Evolutionary conservation across 2,797 vertebrate genomes (phyloP).

Genomic region (Spinibarbus caldwelli): DNA sequence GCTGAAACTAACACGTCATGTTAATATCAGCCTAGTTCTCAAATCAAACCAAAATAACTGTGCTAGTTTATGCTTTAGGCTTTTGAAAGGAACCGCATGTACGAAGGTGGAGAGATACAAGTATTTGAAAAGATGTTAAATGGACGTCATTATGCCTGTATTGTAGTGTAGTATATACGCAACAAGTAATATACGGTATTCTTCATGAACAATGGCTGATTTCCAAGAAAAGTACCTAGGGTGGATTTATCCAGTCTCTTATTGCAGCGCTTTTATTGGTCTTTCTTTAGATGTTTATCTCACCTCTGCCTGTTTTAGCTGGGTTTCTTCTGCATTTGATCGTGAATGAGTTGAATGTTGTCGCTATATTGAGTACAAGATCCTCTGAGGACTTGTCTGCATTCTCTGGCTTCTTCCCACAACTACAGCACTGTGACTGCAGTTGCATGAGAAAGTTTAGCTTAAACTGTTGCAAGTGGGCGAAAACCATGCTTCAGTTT

Average conservation of each 20-base stretch:
- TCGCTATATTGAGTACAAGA: background rate
- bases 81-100: background rate
- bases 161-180: background rate
- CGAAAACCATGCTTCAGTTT: background rate
- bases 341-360: background rate
- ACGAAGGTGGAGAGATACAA: background rate
- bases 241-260: background rate
- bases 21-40: background rate
- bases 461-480: background rate
- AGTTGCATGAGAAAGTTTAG: background rate
- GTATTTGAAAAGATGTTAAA: background rate
- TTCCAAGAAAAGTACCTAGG: background rate
- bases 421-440: conserved; percentile 11
- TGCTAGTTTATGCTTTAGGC: background rate
- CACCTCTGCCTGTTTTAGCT: background rate
- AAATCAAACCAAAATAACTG: background rate
- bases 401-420: background rate
- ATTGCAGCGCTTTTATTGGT: background rate
- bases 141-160: background rate
- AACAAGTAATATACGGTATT: background rate
- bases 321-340: conserved; percentile 14
- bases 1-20: background rate
- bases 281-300: background rate
- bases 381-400: background rate
- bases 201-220: background rate